These are phyloP conservation scores for Apostichopus parvimensis DNA, from an alignment of 35 echinoderm and acorn worm species.

Conservation along the genomic window DNA sequence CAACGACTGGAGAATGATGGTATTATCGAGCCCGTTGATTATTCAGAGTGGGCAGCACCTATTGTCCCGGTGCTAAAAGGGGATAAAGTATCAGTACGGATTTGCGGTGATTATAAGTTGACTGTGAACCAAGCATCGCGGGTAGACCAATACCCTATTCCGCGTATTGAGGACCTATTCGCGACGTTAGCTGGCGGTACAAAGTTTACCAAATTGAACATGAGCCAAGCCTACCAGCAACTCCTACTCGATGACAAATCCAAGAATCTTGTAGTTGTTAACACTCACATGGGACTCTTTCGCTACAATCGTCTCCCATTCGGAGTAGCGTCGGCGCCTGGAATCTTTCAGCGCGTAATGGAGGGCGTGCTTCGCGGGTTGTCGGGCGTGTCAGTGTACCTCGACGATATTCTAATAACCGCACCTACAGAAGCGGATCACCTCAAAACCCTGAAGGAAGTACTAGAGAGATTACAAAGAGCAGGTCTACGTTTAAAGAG, in stretches of 20 bases:
- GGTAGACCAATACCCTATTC: slow-evolving; percentile 62
- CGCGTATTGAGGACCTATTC: slow-evolving; percentile 63
- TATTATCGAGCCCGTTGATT: slow-evolving; percentile 47
- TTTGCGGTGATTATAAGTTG: slow-evolving; percentile 71
- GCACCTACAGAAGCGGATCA: slow-evolving; percentile 34
- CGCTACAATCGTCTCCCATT: slow-evolving; percentile 62
- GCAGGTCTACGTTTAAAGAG: slow-evolving; percentile 38
- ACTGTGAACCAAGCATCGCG: slow-evolving; percentile 41
- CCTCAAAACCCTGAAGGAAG: slow-evolving; percentile 14
- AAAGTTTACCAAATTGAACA: slow-evolving; percentile 42
- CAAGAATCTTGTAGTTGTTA: slow-evolving; percentile 36
- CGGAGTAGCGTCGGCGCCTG: slow-evolving; percentile 58
- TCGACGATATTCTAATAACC: slow-evolving; percentile 70
- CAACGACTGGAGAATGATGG: not conserved
- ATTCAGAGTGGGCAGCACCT: slow-evolving; percentile 56
- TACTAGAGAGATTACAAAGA: slow-evolving; percentile 25
- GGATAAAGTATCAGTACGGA: slow-evolving; percentile 36
- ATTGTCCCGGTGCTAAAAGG: slow-evolving; percentile 55
- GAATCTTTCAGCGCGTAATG: slow-evolving; percentile 53
- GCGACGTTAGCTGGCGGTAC: slow-evolving; percentile 31
- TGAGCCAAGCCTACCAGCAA: slow-evolving; percentile 59
- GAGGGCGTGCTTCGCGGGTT: slow-evolving; percentile 54
- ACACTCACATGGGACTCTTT: slow-evolving; percentile 71
- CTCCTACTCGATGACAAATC: slow-evolving; percentile 57
- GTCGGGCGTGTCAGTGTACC: slow-evolving; percentile 12